Percentiles rank a stretch among this genome's conserved stretches.
Evolutionary conservation across 1,140 invertebrate genomes (phyloP).

Genomic region (Aradophagus sp.): DNA sequence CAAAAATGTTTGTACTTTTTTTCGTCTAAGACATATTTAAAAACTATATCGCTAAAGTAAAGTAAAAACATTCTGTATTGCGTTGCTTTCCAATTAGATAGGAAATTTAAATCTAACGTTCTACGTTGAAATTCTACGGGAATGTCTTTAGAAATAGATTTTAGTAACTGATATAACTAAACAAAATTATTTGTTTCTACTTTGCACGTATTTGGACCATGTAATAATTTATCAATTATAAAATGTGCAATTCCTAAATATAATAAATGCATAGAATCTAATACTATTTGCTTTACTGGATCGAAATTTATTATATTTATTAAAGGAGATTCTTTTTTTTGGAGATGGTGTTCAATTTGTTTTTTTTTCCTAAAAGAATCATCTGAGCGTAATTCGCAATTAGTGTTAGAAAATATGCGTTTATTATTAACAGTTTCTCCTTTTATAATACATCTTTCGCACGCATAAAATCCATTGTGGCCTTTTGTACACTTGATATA

Average conservation of each 20-base stretch:
- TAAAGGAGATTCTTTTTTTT: constrained; percentile 18
- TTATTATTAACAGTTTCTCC: constrained; percentile 37
- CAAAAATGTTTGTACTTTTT: constrained; percentile 43
- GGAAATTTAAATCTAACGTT: constrained; percentile 27
- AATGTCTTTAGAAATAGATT: constrained; percentile 17
- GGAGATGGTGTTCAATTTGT: constrained; percentile 12
- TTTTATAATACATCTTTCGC: constrained; percentile 40
- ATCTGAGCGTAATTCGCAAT: constrained; percentile 21
- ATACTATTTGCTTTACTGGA: constrained; percentile 12
- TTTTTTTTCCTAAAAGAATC: constrained; percentile 36
- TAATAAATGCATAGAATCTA: constrained; percentile 36
- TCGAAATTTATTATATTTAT: constrained; percentile 19
- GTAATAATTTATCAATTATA: constrained; percentile 23
- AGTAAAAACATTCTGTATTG: constrained; percentile 47
- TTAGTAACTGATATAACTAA: constrained; percentile 3
- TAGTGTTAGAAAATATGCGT: constrained; percentile 1
- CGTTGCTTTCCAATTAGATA: constrained; percentile 34
- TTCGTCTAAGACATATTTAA: constrained; percentile 18
- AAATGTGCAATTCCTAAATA: constrained; percentile 24
- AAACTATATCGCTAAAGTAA: constrained; percentile 20
- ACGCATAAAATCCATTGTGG: constrained; percentile 39
- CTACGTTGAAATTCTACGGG: constrained; percentile 27
- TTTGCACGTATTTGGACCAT: constrained; percentile 15
- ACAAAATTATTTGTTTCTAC: constrained; percentile 14
- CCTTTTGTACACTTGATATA: constrained; percentile 48